Evolutionary conservation across 2,113 vertebrate species (phyloP), one percentile per base, ranked within the genome.

Genomic region (Geococcyx californianus): DNA sequence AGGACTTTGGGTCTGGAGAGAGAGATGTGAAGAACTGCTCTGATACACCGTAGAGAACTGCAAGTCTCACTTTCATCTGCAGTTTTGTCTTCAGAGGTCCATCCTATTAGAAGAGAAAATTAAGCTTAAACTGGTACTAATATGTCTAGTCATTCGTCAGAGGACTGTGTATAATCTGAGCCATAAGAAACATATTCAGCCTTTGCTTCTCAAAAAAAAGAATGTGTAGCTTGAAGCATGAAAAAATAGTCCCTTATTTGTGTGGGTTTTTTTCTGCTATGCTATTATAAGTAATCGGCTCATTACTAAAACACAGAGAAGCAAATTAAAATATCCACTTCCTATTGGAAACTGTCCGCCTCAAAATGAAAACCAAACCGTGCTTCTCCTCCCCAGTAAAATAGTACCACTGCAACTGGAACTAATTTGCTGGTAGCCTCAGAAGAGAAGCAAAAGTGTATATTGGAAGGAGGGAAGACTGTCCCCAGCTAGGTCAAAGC

Each of bases 301-400:
- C 51, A 51, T 82, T 83, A 69, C 78, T 73, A 47, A 29, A 63
- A 38, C 72, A 38, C 38, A 73, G 85, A 88, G 72, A 83, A 88
- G 19, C 45, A 78, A 90, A 92, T 85, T 59, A 91, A 96, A 96
- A 92, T 70, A 92, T 11, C 82, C 76, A 88, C 84, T 94, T 94
- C 80, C 93, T 89, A 89, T 20, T 92, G 84, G 84, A 95, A 92
- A 90, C 70, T 49, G 34, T 67, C 76, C 4, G 1, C 60, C 51
- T 96, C 63, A 67, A 93, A 96, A 95, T 84, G 56, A 94, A 90
- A 97, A 92, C 33, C 56, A 80, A 93, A 63, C 68, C 45, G 13
- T 31, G 33, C 51, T 33, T 74, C 78, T 68, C 68, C 47, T 74
- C 52, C 26, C 42, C 55, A 78, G 1, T 67, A 92, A 84, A 92